Conservation (phyloP, 2,113 vertebrate genomes). For the Cebidichthys violaceus region DNA sequence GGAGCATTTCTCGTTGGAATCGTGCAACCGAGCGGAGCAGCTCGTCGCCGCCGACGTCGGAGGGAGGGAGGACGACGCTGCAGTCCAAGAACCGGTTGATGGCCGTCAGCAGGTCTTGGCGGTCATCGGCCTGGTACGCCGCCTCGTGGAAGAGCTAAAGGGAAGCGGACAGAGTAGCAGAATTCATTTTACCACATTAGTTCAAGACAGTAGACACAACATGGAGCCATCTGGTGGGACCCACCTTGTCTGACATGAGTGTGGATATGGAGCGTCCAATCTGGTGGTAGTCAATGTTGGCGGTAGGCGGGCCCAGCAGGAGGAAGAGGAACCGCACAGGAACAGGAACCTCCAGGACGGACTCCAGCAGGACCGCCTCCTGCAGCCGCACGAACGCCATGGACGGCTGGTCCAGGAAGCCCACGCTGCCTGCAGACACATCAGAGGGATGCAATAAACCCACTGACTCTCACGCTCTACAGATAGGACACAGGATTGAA, state of each 20-base stretch:
- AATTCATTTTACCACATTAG: background rate
- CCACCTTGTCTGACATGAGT: slow-evolving; percentile 95
- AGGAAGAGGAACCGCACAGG: slow-evolving; percentile 94
- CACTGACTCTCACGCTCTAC: background rate
- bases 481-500: background rate
- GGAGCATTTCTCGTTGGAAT: slow-evolving; percentile 91
- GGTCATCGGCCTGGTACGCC: slow-evolving; percentile 89
- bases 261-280: slow-evolving; percentile 94
- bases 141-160: slow-evolving; percentile 91
- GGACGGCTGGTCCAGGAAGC: slow-evolving; percentile 92
- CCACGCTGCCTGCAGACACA: slow-evolving; percentile 86
- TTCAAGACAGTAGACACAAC: background rate
- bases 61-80: slow-evolving; percentile 91
- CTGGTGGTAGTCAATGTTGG: slow-evolving; percentile 93
- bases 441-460: background rate
- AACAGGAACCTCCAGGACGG: slow-evolving; percentile 92
- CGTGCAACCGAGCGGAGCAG: slow-evolving; percentile 89
- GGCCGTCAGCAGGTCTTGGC: slow-evolving; percentile 90
- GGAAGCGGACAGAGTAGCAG: background rate
- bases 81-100: slow-evolving; percentile 94
- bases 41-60: slow-evolving; percentile 89
- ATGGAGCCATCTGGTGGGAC: background rate
- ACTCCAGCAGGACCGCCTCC: slow-evolving; percentile 91
- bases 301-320: slow-evolving; percentile 89
- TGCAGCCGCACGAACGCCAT: slow-evolving; percentile 94